phyloP scores from a whole-genome alignment of 2,888 invertebrate species.

The Cosmia pyralina region DNA sequence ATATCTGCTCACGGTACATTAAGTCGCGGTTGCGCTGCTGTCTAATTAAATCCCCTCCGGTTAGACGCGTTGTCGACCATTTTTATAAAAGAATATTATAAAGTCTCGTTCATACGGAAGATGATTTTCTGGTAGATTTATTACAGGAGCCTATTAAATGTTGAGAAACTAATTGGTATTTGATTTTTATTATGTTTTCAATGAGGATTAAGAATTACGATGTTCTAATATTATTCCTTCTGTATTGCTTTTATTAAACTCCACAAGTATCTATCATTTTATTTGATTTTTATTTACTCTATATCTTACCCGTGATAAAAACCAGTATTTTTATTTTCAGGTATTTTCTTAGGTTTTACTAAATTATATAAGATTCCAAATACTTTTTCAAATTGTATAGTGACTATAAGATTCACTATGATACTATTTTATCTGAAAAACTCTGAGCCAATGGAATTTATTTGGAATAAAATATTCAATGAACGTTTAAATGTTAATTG shows the following conservation, averaged over 20 bases:
- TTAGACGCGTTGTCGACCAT: conserved; percentile 73
- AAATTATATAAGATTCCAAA: neutral
- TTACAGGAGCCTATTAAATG: neutral
- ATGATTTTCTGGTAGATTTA: conserved; percentile 49
- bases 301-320: neutral
- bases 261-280: neutral
- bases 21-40: conserved; percentile 78
- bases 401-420: neutral
- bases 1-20: conserved; percentile 85
- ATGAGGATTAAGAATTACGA: neutral
- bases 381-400: neutral
- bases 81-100: conserved; percentile 75
- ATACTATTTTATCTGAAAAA: no score
- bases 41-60: conserved; percentile 86
- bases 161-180: neutral
- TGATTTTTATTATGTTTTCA: neutral
- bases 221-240: neutral
- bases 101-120: conserved; percentile 58
- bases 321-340: neutral
- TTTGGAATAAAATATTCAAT: no score
- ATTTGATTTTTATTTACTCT: neutral
- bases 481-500: no score
- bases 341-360: neutral
- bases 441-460: no score
- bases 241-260: neutral